Conservation (phyloP, 2,113 vertebrate species). For the Abramis brama region DNA sequence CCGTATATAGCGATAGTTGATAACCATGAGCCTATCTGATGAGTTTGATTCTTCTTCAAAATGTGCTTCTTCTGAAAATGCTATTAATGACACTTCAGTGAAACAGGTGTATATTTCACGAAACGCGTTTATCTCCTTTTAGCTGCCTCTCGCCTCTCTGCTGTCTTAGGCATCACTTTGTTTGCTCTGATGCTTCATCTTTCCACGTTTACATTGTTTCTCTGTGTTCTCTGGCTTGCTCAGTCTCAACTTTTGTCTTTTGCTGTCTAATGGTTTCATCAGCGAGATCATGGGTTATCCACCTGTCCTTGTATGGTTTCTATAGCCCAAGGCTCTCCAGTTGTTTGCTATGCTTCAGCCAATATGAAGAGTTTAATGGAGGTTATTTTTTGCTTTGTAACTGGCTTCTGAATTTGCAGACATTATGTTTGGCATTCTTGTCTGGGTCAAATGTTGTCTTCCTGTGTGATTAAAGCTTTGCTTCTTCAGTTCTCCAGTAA, state of each 20-base stretch:
- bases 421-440: constrained; percentile 7
- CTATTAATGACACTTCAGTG: too few species aligned
- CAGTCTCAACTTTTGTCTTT: neutral
- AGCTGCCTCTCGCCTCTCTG: constrained; percentile 10
- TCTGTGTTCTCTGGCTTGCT: constrained; percentile 4
- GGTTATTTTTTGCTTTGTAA: constrained; percentile 6
- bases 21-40: too few species aligned
- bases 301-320: neutral
- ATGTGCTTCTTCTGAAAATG: too few species aligned
- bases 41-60: too few species aligned
- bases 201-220: constrained; percentile 18
- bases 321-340: neutral
- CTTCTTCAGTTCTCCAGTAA: neutral
- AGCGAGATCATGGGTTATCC: constrained; percentile 9
- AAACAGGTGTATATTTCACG: too few species aligned
- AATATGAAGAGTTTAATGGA: constrained; percentile 17
- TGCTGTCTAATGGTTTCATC: constrained; percentile 16
- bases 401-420: neutral
- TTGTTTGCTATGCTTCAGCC: constrained; percentile 9
- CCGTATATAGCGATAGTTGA: too few species aligned
- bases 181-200: constrained; percentile 30
- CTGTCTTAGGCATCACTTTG: constrained; percentile 16
- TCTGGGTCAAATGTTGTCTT: neutral
- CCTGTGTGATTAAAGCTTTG: neutral
- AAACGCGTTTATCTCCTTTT: constrained; percentile 1